A percentile compares a stretch with the other conserved stretches of the same genome.
phyloP scores from a whole-genome alignment of 2,113 vertebrate species.

The Gambusia affinis region DNA sequence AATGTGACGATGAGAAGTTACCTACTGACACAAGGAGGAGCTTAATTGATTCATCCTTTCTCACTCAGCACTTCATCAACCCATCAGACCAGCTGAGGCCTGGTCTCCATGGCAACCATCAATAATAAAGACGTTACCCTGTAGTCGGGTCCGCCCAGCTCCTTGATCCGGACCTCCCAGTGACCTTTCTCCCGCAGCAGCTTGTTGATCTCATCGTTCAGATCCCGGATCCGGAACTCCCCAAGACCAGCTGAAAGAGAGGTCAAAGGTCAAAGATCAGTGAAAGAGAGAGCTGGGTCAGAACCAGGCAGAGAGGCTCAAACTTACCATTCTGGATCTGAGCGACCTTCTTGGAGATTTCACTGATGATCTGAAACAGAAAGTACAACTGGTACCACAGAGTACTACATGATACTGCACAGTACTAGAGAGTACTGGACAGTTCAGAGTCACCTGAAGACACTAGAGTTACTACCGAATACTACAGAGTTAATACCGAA shows the following conservation, averaged over 20 bases:
- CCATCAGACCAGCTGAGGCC: too few species aligned
- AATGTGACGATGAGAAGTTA: too few species aligned
- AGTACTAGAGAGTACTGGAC: too few species aligned
- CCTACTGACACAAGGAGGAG: too few species aligned
- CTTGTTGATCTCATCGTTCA: conserved; percentile 99
- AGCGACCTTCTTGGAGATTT: conserved; percentile 97
- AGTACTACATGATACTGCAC: not conserved
- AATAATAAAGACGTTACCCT: conserved; percentile 66
- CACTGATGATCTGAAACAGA: conserved; percentile 91
- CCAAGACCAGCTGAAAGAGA: conserved; percentile 88
- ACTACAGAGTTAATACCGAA: not conserved
- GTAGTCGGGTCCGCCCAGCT: conserved; percentile 93
- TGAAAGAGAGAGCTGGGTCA: not conserved
- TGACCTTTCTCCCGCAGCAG: conserved; percentile 96
- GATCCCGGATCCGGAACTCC: conserved; percentile 94
- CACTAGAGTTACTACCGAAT: too few species aligned
- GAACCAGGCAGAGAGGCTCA: not conserved
- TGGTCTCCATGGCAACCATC: not conserved
- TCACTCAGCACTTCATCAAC: not conserved
- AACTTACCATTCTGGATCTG: conserved; percentile 97
- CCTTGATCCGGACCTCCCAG: conserved; percentile 95
- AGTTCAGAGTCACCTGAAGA: too few species aligned
- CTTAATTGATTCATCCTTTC: too few species aligned
- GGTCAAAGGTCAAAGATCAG: not conserved
- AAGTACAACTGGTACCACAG: not conserved